These are phyloP conservation scores for Psittacula cyanocephala DNA, from an alignment of 2,113 vertebrate species.

Conservation along the genomic window DNA sequence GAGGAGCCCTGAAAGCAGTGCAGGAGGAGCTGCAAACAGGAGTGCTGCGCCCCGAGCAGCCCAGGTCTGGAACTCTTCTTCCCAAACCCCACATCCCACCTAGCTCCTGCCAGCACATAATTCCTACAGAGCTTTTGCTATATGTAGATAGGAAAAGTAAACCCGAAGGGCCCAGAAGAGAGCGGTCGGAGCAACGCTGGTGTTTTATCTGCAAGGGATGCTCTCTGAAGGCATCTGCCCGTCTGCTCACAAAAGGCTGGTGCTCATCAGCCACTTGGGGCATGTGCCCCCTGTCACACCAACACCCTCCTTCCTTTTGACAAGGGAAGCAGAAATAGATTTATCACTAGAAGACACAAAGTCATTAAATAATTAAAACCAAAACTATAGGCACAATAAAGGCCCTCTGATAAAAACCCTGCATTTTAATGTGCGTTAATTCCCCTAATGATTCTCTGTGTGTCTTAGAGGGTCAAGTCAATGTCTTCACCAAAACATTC, in stretches of 20 bases:
- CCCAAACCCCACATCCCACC: neutral
- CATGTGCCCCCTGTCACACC: neutral
- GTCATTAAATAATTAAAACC: conserved; percentile 83
- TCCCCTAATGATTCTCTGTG: conserved; percentile 75
- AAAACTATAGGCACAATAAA: conserved; percentile 78
- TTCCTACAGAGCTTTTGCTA: neutral
- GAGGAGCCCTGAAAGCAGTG: neutral
- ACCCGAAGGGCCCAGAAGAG: neutral
- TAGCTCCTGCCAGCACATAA: neutral
- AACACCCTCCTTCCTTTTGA: neutral
- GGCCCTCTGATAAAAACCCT: conserved; percentile 65
- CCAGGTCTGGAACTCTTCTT: neutral
- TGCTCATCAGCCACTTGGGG: neutral
- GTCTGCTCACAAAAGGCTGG: neutral
- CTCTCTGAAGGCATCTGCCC: neutral
- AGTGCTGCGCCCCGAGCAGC: rapidly evolving
- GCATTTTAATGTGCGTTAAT: conserved; percentile 77
- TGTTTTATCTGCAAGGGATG: neutral
- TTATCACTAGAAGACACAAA: conserved; percentile 76
- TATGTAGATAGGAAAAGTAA: neutral
- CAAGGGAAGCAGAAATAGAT: conserved; percentile 52
- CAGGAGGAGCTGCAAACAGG: neutral
- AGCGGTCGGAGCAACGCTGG: rapidly evolving
- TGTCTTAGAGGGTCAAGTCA: conserved; percentile 81
- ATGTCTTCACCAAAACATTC: conserved; percentile 81